phyloP scores from a whole-genome alignment of 2,797 vertebrate species.

The Periparus ater region DNA sequence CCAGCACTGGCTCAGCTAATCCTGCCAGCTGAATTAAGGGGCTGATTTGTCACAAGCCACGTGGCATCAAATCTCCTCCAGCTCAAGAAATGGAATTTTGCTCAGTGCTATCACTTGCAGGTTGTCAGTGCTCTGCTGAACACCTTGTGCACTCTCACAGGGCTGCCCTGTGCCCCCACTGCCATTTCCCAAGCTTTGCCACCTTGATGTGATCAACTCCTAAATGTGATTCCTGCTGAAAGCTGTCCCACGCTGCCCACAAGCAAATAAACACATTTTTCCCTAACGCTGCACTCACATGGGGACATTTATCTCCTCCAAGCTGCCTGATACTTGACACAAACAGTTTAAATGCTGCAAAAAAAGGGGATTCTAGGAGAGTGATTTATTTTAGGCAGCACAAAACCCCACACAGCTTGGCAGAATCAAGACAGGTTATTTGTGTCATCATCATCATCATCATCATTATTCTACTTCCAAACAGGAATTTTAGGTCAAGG shows the following conservation, averaged over 20 bases:
- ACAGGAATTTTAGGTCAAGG: not conserved
- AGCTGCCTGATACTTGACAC: not conserved
- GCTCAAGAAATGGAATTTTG: not conserved
- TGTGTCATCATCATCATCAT: not conserved
- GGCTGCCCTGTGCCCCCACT: not conserved
- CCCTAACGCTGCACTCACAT: accelerated
- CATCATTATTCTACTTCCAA: not conserved
- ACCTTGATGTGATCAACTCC: not conserved
- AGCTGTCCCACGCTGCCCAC: not conserved
- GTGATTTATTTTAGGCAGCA: not conserved
- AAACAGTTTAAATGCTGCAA: not conserved
- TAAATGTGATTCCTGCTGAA: not conserved
- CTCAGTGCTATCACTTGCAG: not conserved
- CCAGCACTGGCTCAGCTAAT: not conserved
- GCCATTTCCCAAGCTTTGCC: not conserved
- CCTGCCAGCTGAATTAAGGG: not conserved
- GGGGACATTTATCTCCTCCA: not conserved
- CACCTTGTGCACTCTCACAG: not conserved
- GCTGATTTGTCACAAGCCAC: not conserved
- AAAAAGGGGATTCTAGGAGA: not conserved
- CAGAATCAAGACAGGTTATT: not conserved
- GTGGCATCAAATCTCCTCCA: not conserved
- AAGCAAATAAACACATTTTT: not conserved
- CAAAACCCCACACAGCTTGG: not conserved
- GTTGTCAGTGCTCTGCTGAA: not conserved